These are phyloP conservation scores for Mirounga angustirostris DNA, from an alignment of 2,113 vertebrate genomes.

Conservation along the genomic window DNA sequence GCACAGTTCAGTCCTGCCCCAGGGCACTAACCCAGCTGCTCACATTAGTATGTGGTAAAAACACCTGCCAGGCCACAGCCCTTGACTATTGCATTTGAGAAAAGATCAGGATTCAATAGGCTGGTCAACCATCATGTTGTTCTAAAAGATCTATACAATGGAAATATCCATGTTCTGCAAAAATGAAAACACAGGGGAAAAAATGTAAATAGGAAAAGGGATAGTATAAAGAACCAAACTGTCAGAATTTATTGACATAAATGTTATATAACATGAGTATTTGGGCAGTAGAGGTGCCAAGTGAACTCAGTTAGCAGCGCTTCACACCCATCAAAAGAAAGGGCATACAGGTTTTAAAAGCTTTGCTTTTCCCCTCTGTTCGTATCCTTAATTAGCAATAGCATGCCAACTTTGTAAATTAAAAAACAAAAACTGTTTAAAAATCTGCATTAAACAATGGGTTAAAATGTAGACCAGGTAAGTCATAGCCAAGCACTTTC, in stretches of 20 bases:
- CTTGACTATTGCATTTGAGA: not conserved
- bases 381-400: constrained; percentile 60
- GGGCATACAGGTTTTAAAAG: constrained; percentile 19
- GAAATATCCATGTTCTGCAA: not conserved
- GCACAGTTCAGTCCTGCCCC: not conserved
- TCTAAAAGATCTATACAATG: not conserved
- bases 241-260: constrained; percentile 68
- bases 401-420: not conserved
- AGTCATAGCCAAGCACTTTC: constrained; percentile 47
- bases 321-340: constrained; percentile 56
- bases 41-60: not conserved
- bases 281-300: constrained; percentile 62
- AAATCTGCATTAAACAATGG: not conserved
- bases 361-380: constrained; percentile 54
- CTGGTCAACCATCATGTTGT: not conserved
- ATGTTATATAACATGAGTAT: constrained; percentile 51
- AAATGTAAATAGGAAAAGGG: constrained; percentile 51
- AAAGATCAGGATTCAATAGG: not conserved
- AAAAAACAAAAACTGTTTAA: constrained; percentile 50
- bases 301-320: constrained; percentile 64
- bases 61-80: not conserved
- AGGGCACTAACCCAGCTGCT: constrained; percentile 26
- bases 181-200: not conserved
- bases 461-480: constrained; percentile 42
- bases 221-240: constrained; percentile 62